Base-by-base conservation (phyloP, 2,113 vertebrate species). In the Jaculus jaculus region DNA sequence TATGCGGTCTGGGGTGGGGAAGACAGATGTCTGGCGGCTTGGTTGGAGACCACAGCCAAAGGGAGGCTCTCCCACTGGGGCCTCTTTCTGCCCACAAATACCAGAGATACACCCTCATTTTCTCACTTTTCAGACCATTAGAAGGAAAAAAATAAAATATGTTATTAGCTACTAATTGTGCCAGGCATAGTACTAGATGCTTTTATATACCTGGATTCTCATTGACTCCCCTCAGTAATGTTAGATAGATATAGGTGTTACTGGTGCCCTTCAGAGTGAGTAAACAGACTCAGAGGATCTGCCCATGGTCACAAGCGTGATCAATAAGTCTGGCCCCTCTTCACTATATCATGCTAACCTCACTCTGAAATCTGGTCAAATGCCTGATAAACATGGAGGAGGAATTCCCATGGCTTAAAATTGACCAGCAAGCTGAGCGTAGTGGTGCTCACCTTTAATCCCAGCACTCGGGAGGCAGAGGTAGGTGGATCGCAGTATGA, bases 51-150 rank as follows among this genome's bases (percentile, higher is more conserved):
- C 51, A 90, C 37, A 91, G 94, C 95, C 90, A 95, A 90, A 95
- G 94, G 94, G 95, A 96, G 86, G 92, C 89, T 37, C 93, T 95
- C 93, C 90, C 92, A 73, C 68, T 94, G 37, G 74, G 93, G 73
- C 32, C 54, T 77, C 69, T 89, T 78, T 94, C 92, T 86, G 83
- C 91, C 95, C 75, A 82, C 90, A 96, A 95, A 95, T 94, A 89
- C 93, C 94, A 95, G 94, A 94, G 80, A 89, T 95, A 84, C 12
- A 68, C 78, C 80, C 85, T 96, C 90, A 81, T 96, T 95, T 94
- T 89, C 85, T 94, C 84, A 93, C 86, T 96, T 94, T 87, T 93
- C 79, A 88, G 75, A 95, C 58, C 82, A 71, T 90, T 93, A 88
- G 87, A 96, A 95, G 73, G 73, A 87, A 92, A 93, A 88, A 84